Evolutionary conservation across 2,113 vertebrate species (phyloP), one percentile per base, ranked within the genome.

Genomic region (Otolemur garnettii): DNA sequence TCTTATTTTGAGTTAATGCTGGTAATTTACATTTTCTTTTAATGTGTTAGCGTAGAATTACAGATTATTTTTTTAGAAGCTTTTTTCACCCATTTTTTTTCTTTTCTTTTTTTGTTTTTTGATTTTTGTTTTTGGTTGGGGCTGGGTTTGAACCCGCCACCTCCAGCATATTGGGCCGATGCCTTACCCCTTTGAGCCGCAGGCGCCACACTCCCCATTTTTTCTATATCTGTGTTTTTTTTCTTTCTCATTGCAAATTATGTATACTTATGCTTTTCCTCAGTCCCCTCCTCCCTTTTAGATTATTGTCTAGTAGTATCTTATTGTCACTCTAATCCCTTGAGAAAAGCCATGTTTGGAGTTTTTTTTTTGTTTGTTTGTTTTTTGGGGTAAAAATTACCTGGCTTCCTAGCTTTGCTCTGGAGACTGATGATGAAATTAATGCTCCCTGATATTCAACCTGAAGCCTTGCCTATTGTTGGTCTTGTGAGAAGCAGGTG

Each of bases 31-130:
- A 55, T 79, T 92, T 93, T 62, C 28, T 17, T 10, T 87, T 28
- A 93, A 2, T 88, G 64, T 80, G 50, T 33, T 87, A 79, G 15
- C 55, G 22, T 93, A 84, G 75, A 93, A 59, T 94, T 96, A 55
- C 15, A 82, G 68, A 71, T 8, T 50, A 7, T 83, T 87, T 80
- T 83, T 66, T 91, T 91, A 35, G 0, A 91, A 62, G 15, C 60
- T 33, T 66, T 90, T 78, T 19, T 53, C 24, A 60, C 38, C 38
- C 38, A 38, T 38, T 38, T 38, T 38, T 2, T 71, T 86, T 38
- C 38, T 38, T 38, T 38, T 38, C 38, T 38, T 38, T 38, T 38
- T 38, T 38, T 38, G 38, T 38, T 38, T 38, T 38, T 38, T 38
- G 38, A 38, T 38, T 38, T 38, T 38, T 38, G 38, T 38, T 38